Evolutionary conservation across 2,888 invertebrate species (phyloP).

Genomic region (Zeuzera pyrina): DNA sequence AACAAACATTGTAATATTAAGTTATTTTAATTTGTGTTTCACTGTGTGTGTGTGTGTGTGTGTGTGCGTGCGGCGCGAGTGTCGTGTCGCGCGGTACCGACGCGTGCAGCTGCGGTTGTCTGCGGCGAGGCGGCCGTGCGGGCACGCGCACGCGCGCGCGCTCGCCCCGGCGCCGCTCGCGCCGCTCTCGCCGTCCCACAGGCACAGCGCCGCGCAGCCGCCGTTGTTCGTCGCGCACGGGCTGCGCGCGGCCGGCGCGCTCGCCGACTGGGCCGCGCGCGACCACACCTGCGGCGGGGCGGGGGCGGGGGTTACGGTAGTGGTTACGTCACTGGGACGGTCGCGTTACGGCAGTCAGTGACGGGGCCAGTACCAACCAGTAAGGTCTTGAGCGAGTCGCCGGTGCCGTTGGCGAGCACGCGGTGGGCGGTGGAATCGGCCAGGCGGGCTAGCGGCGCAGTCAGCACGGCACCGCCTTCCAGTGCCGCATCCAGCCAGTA

Average conservation of each 20-base stretch:
- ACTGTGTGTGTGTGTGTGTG: too few species aligned
- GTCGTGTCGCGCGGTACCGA: conserved; percentile 75
- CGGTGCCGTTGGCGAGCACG: conserved; percentile 71
- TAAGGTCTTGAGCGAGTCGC: conserved; percentile 80
- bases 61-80: conserved; percentile 88
- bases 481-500: conserved; percentile 83
- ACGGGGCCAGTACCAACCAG: conserved; percentile 55
- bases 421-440: conserved; percentile 44
- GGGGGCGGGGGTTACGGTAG: neutral
- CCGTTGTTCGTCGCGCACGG: conserved; percentile 62
- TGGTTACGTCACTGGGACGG: neutral
- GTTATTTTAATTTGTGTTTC: too few species aligned
- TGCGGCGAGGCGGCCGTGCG: conserved; percentile 81
- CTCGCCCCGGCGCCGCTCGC: conserved; percentile 82
- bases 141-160: conserved; percentile 84
- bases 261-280: conserved; percentile 30
- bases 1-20: too few species aligned
- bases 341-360: neutral
- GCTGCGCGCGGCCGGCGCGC: conserved; percentile 61
- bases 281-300: conserved; percentile 26
- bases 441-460: conserved; percentile 74
- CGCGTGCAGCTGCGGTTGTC: conserved; percentile 78
- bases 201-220: conserved; percentile 85
- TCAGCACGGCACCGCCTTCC: conserved; percentile 76
- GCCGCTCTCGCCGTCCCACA: conserved; percentile 77